These are phyloP conservation scores for Synergus umbraculus DNA, from an alignment of 2,888 invertebrate species.

Conservation along the genomic window DNA sequence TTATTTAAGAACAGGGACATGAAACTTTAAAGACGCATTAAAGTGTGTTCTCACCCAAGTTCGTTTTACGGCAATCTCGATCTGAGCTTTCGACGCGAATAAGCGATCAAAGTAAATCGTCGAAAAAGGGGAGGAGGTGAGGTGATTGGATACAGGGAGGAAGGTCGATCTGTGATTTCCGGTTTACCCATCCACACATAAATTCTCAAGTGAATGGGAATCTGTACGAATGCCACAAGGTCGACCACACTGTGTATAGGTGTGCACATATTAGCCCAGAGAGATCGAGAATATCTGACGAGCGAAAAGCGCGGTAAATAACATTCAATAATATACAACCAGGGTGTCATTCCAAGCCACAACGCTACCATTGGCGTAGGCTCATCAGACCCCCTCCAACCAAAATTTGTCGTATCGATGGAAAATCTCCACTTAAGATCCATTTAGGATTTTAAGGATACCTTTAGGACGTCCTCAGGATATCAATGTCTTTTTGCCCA, in stretches of 20 bases:
- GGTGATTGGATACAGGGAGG: constrained; percentile 52
- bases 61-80: constrained; percentile 5
- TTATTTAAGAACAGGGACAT: background rate
- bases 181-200: constrained; percentile 67
- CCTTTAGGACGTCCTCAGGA: too few relatives aligned
- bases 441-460: background rate
- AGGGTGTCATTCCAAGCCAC: constrained; percentile 53
- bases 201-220: constrained; percentile 66
- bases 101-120: constrained; percentile 17
- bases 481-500: too few relatives aligned
- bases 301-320: constrained; percentile 63
- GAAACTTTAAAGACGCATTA: background rate
- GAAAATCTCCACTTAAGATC: too few relatives aligned
- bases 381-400: constrained; percentile 39
- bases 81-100: background rate
- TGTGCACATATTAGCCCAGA: constrained; percentile 54
- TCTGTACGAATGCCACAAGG: constrained; percentile 64
- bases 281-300: constrained; percentile 60
- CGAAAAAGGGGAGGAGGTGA: constrained; percentile 17
- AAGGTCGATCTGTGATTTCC: constrained; percentile 69
- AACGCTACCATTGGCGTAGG: constrained; percentile 45
- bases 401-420: background rate
- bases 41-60: background rate
- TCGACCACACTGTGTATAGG: constrained; percentile 56
- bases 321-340: constrained; percentile 66